These are phyloP conservation scores for Melanotaenia trifasciata DNA, from an alignment of 2,797 vertebrate species.

Conservation along the genomic window DNA sequence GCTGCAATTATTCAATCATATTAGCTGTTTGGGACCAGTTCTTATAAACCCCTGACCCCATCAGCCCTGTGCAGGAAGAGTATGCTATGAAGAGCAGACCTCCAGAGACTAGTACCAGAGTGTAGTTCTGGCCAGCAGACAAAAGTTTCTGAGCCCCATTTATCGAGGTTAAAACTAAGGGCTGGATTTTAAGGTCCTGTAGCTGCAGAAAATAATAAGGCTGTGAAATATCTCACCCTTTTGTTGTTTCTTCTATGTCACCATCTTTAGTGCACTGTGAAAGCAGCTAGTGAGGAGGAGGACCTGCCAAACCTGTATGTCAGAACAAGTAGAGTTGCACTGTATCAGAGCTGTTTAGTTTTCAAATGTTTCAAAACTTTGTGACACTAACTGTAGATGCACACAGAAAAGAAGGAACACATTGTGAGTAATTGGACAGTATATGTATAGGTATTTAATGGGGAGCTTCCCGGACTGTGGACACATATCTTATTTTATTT, in stretches of 20 bases:
- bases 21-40: conserved; percentile 48
- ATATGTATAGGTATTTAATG: background rate
- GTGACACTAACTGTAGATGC: conserved; percentile 73
- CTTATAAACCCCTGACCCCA: conserved; percentile 6
- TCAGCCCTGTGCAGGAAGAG: conserved; percentile 9
- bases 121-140: conserved; percentile 6
- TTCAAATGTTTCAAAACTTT: conserved; percentile 35
- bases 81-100: conserved; percentile 6
- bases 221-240: conserved; percentile 9
- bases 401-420: conserved; percentile 4
- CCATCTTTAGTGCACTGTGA: conserved; percentile 6
- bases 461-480: background rate
- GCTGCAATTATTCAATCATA: conserved; percentile 22
- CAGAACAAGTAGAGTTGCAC: conserved; percentile 36
- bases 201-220: conserved; percentile 14
- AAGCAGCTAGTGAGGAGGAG: conserved; percentile 4
- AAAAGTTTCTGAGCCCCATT: background rate
- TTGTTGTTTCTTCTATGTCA: background rate
- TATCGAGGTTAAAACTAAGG: background rate
- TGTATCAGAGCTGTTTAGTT: conserved; percentile 36
- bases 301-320: conserved; percentile 1
- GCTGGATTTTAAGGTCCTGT: conserved; percentile 29
- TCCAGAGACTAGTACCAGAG: conserved; percentile 6
- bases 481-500: background rate
- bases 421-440: conserved; percentile 14